phyloP scores from a whole-genome alignment of 2,113 vertebrate species.

The Vulpes lagopus region DNA sequence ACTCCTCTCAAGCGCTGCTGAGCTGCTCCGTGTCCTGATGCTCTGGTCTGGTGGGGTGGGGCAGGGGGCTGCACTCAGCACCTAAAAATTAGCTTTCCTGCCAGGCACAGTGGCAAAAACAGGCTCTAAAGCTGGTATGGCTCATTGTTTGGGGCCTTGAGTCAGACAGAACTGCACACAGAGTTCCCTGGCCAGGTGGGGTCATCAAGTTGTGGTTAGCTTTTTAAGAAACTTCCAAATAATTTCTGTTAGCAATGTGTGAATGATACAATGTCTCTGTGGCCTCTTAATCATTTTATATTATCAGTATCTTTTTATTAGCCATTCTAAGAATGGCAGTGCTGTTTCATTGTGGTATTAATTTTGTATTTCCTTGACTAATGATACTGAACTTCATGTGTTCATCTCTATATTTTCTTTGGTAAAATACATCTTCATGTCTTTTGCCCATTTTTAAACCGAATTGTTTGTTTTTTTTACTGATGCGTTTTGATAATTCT shows the following conservation, averaged over 20 bases:
- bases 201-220: neutral
- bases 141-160: neutral
- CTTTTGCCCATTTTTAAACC: neutral
- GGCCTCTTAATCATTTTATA: neutral
- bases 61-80: neutral
- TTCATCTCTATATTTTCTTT: conserved; percentile 21
- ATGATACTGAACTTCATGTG: neutral
- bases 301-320: neutral
- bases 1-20: neutral
- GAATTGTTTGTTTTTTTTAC: neutral
- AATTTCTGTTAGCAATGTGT: neutral
- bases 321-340: neutral
- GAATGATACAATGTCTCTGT: neutral
- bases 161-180: neutral
- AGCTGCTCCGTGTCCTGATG: neutral
- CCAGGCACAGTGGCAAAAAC: neutral
- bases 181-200: neutral
- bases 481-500: neutral
- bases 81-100: neutral
- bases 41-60: neutral
- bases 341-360: neutral
- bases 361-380: neutral
- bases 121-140: neutral
- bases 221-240: neutral
- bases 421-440: neutral